Conservation (phyloP, 2,797 vertebrate genomes). For the Spheniscus humboldti region DNA sequence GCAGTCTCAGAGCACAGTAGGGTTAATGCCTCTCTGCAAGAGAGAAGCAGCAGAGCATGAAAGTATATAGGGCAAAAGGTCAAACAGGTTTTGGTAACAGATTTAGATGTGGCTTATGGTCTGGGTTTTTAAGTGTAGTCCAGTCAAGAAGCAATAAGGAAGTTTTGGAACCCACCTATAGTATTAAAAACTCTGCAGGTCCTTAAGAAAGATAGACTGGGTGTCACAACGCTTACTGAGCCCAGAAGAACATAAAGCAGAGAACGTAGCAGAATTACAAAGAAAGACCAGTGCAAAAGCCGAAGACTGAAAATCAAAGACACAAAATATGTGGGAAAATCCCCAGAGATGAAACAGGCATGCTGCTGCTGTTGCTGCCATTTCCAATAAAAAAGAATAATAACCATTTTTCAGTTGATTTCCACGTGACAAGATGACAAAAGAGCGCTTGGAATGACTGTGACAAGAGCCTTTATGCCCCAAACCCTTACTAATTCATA, state of each 20-base stretch:
- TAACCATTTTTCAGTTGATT: slow-evolving; percentile 4
- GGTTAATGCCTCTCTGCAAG: neutral
- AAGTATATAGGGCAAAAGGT: neutral
- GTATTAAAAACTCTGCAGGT: neutral
- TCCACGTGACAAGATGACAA: neutral
- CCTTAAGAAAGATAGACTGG: neutral
- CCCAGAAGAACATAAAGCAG: neutral
- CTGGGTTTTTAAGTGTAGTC: neutral
- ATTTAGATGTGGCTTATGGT: neutral
- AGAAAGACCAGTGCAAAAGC: neutral
- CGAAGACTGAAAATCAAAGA: neutral
- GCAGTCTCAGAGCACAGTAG: neutral
- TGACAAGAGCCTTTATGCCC: neutral
- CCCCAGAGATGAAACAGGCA: neutral
- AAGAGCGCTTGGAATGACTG: neutral
- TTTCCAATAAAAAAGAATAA: neutral
- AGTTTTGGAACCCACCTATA: neutral
- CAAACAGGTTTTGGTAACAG: neutral
- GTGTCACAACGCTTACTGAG: neutral
- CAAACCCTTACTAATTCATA: slow-evolving; percentile 23
- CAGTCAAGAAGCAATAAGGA: neutral
- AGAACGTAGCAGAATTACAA: neutral
- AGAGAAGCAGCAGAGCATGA: neutral
- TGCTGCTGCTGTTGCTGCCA: neutral
- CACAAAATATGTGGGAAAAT: neutral